Base-by-base conservation (phyloP, 1,140 invertebrate genomes). In the Gryon sp. region DNA sequence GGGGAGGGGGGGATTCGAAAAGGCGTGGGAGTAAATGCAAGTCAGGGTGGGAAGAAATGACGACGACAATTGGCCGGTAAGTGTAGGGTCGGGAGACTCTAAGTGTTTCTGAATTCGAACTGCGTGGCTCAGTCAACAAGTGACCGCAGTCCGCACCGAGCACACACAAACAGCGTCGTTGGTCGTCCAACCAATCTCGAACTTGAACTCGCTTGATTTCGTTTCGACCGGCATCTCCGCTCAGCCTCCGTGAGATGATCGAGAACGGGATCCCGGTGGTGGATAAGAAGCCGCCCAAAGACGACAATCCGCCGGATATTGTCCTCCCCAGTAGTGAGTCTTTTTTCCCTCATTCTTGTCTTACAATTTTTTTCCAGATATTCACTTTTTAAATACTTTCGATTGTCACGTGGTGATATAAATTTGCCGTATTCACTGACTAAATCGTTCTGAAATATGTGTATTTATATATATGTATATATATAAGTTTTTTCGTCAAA, bases 51-150 rank as follows among this genome's bases (percentile, higher is more conserved):
- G 22, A 7, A 65, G 73, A 65, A 24, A 11, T 19, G 26, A 32
- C 48, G 38, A n/a, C 34, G 36, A 43, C n/a, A 3, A 76, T 76
- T 76, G 73, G 73, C 18, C 41, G 34, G 65, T 65, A 70, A 69
- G 45, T 59, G 50, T 52, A 55, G 73, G 65, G 73, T 53, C 73
- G 63, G 20, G 30, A 26, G 43, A 12, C 32, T 38, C 22, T 59
- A 69, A 69, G 63, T 76, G 41, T 63, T 59, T 19, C 59, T 65
- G 63, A 65, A 76, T 41, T 65, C 63, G 48, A 34, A 22, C 26
- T 14, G 48, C 46, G 24, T 40, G 41, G 28, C 8, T 69, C 59
- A 76, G 73, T 76, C 40, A 57, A 62, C 19, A 55, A 68, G 63
- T 68, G 63, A 76, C 55, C 72, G 20, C 57, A 59, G 60, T 52